Conservation (phyloP, 2,888 invertebrate genomes). For the Cephus sareptanus region DNA sequence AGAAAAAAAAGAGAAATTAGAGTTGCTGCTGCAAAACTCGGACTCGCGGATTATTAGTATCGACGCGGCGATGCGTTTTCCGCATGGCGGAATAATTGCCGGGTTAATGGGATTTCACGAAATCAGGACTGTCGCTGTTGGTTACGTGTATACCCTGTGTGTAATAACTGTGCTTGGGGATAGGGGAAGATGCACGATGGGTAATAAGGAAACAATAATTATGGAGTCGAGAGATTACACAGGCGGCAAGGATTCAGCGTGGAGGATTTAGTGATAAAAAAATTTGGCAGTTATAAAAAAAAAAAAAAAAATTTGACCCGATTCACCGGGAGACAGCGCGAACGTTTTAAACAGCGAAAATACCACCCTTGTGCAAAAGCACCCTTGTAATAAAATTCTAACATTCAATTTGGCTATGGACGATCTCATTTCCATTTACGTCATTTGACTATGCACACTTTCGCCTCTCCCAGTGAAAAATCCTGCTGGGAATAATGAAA, state of each 20-base stretch:
- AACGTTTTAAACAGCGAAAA: background rate
- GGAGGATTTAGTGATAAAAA: background rate
- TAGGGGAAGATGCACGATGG: background rate
- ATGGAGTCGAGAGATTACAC: background rate
- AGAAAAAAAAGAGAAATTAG: too few relatives aligned
- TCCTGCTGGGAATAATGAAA: background rate
- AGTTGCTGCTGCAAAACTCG: too few relatives aligned
- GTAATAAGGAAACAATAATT: slow-evolving; percentile 21
- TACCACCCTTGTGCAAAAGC: background rate
- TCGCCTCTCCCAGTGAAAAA: too few relatives aligned
- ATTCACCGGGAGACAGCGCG: background rate
- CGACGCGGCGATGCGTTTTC: too few relatives aligned
- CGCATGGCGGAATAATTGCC: too few relatives aligned
- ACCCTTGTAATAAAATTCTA: slow-evolving; percentile 22
- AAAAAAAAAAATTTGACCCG: slow-evolving; percentile 13
- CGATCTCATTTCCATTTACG: slow-evolving; percentile 31
- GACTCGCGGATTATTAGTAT: too few relatives aligned
- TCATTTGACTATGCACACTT: slow-evolving; percentile 10
- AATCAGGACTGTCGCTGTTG: too few relatives aligned
- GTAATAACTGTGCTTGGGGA: too few relatives aligned
- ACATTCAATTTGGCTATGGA: slow-evolving; percentile 34
- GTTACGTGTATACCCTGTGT: too few relatives aligned
- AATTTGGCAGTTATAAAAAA: slow-evolving; percentile 10
- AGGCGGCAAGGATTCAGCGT: slow-evolving; percentile 5
- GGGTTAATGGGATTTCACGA: too few relatives aligned